A percentile compares a stretch with the other conserved stretches of the same genome.
Evolutionary conservation across 2,888 invertebrate genomes (phyloP).

Genomic region (Parthenolecanium corni): DNA sequence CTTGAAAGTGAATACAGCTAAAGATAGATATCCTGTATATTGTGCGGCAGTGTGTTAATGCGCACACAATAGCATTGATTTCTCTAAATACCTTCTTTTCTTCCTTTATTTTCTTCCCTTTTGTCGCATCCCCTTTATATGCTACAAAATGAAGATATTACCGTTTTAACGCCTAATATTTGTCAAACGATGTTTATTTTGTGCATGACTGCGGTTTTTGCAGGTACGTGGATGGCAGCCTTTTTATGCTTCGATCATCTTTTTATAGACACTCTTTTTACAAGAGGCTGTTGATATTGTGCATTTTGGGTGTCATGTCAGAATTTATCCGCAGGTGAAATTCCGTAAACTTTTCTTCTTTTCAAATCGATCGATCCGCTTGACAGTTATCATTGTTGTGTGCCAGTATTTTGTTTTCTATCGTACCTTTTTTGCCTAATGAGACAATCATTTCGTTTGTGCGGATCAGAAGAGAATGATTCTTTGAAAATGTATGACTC

Average conservation of each 20-base stretch:
- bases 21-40: background rate
- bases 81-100: constrained; percentile 6
- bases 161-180: constrained; percentile 19
- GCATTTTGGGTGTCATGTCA: background rate
- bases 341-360: background rate
- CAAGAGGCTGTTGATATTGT: background rate
- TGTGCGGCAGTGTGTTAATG: background rate
- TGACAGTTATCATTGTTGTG: no score
- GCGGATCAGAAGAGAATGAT: no score
- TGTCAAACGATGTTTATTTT: constrained; percentile 17
- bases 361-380: background rate
- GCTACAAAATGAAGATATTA: background rate
- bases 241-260: background rate
- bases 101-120: background rate
- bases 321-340: no score
- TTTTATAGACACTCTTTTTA: background rate
- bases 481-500: no score
- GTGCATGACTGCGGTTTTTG: background rate
- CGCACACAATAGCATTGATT: background rate
- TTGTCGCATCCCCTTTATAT: no score
- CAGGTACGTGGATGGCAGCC: background rate
- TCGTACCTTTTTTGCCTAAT: no score
- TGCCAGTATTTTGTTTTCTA: no score
- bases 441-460: no score
- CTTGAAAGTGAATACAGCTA: background rate